These are phyloP conservation scores for Reticulitermes speratus DNA, from an alignment of 1,140 invertebrate species.

Conservation along the genomic window DNA sequence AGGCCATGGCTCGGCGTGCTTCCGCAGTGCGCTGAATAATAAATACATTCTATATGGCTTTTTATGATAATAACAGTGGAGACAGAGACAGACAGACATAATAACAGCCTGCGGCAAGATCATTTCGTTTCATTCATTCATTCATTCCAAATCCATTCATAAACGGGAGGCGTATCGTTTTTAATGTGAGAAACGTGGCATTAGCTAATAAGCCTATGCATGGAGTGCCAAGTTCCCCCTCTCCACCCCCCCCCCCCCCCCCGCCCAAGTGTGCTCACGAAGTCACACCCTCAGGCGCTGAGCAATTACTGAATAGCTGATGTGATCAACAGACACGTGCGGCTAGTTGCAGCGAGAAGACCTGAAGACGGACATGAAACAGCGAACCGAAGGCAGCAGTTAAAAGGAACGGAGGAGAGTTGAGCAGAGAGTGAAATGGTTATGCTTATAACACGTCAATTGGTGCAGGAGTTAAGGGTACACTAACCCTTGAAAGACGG, in stretches of 20 bases:
- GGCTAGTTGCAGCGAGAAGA: not conserved
- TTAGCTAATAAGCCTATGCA: not conserved
- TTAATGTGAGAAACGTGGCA: not conserved
- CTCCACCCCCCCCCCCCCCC: not conserved
- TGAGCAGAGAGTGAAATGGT: not conserved
- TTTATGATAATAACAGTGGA: constrained; percentile 7
- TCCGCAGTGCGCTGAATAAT: not conserved
- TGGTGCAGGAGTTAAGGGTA: not conserved
- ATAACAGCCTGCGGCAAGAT: not conserved
- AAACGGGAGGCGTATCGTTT: not conserved
- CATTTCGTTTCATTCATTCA: not conserved
- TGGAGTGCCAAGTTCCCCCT: not conserved
- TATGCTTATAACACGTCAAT: not conserved
- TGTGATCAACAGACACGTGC: not conserved
- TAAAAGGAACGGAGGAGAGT: too few species aligned
- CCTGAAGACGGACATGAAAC: not conserved
- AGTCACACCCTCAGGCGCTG: not conserved
- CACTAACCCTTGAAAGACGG: not conserved
- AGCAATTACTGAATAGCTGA: not conserved
- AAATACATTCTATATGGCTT: not conserved
- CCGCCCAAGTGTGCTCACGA: not conserved
- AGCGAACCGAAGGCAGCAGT: not conserved
- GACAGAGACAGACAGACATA: not conserved
- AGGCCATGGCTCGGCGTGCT: not conserved
- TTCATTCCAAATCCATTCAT: constrained; percentile 10